Percentiles rank a stretch among this genome's conserved stretches.
These are phyloP conservation scores for Parascotia fuliginaria DNA, from an alignment of 2,888 invertebrate species.

Conservation along the genomic window DNA sequence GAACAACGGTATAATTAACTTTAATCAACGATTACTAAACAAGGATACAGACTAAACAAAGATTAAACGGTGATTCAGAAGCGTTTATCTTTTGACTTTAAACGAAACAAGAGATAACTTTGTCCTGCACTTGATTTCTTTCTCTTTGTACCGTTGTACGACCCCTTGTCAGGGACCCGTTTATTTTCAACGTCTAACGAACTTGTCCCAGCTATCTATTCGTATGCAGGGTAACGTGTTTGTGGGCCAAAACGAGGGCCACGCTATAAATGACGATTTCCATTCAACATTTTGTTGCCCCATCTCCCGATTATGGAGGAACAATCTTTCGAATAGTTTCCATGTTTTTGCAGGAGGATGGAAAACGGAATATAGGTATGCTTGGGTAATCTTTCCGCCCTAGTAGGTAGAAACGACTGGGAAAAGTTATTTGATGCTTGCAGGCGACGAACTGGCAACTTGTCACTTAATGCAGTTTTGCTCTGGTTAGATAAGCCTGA, in stretches of 20 bases:
- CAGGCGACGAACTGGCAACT: slow-evolving; percentile 33
- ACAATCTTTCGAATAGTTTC: slow-evolving; percentile 25
- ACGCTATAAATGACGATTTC: slow-evolving; percentile 18
- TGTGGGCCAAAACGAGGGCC: slow-evolving; percentile 15
- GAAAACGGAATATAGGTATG: slow-evolving; percentile 43
- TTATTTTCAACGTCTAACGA: slow-evolving; percentile 17
- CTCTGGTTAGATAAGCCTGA: not conserved
- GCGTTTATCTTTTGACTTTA: slow-evolving; percentile 7
- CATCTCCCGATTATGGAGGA: slow-evolving; percentile 19
- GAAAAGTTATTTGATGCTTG: slow-evolving; percentile 37
- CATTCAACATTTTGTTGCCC: slow-evolving; percentile 25
- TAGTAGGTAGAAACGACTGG: slow-evolving; percentile 28
- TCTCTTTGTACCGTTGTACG: slow-evolving; percentile 15
- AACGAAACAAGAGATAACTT: slow-evolving; percentile 13
- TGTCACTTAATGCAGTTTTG: slow-evolving; percentile 12
- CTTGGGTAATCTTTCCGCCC: slow-evolving; percentile 44
- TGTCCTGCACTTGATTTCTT: slow-evolving; percentile 18
- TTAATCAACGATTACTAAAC: not conserved
- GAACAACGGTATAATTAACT: not conserved
- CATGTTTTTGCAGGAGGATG: slow-evolving; percentile 27
- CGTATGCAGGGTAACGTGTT: slow-evolving; percentile 24
- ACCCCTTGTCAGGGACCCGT: slow-evolving; percentile 14
- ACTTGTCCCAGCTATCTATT: slow-evolving; percentile 11
- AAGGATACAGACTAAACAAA: not conserved
- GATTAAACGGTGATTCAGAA: not conserved